Percentiles rank a stretch among this genome's conserved stretches.
phyloP scores from a whole-genome alignment of 2,113 vertebrate species.

The Oreocharis arfaki region DNA sequence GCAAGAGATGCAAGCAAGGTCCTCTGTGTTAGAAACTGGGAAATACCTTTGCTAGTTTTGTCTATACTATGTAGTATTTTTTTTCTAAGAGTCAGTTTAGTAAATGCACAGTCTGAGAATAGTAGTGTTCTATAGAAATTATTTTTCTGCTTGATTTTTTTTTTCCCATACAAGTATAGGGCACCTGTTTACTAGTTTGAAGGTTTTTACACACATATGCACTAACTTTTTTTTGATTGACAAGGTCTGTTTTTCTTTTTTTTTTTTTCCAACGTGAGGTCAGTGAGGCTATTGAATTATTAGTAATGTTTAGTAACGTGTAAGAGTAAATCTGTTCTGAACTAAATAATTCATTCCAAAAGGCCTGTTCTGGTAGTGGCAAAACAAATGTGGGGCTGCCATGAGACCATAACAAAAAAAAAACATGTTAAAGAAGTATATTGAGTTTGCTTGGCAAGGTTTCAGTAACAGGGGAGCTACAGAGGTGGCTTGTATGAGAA shows the following conservation, averaged over 20 bases:
- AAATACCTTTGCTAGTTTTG: neutral
- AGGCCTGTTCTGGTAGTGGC: neutral
- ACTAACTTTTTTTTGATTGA: neutral
- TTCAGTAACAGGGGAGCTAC: neutral
- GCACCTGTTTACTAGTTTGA: neutral
- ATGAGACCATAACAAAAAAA: neutral
- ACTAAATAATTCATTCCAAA: neutral
- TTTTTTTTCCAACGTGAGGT: accelerated
- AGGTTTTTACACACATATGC: too few species aligned
- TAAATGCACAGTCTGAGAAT: neutral
- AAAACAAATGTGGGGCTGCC: neutral
- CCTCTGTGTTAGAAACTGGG: neutral
- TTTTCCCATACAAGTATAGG: neutral
- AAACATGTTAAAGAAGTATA: neutral
- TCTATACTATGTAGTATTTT: neutral
- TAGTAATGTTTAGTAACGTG: neutral
- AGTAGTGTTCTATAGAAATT: neutral
- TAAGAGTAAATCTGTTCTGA: neutral
- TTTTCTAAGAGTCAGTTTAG: neutral
- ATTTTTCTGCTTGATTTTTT: neutral
- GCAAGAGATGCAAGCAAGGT: neutral
- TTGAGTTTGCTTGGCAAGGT: neutral
- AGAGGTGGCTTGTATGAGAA: neutral
- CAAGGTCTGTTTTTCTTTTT: neutral
- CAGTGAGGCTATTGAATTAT: neutral